Evolutionary conservation across 2,797 vertebrate genomes (phyloP).

Genomic region (Sarcoramphus papa): DNA sequence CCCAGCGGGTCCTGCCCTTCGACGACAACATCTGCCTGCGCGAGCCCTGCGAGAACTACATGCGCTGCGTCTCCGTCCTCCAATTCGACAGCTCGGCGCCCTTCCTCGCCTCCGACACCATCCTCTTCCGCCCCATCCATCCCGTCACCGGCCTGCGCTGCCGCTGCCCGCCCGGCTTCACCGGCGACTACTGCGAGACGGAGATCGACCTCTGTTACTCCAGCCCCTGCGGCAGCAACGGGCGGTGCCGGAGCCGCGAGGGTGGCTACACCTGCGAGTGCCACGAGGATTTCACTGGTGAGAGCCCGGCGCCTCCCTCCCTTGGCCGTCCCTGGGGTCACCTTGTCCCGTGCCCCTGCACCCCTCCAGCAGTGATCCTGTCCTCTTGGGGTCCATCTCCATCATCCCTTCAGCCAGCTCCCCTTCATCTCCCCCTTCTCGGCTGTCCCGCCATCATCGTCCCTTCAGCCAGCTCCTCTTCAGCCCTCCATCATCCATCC

Average conservation of each 20-base stretch:
- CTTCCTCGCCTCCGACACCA: constrained; percentile 89
- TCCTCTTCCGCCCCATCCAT: constrained; percentile 94
- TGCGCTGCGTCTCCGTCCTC: constrained; percentile 95
- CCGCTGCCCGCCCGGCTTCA: constrained; percentile 91
- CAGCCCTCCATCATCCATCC: too few relatives aligned
- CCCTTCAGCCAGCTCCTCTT: background rate
- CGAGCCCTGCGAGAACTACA: constrained; percentile 96
- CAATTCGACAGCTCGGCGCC: constrained; percentile 94
- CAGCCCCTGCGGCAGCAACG: constrained; percentile 86
- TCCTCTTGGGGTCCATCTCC: background rate
- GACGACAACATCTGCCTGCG: constrained; percentile 97
- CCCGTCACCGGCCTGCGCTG: constrained; percentile 91
- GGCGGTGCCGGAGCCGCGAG: constrained; percentile 85
- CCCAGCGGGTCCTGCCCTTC: constrained; percentile 91
- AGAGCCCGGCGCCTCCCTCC: constrained; percentile 5
- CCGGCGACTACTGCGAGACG: constrained; percentile 93
- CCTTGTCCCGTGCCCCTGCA: background rate
- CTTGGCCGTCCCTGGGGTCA: background rate
- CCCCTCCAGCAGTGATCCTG: too few relatives aligned
- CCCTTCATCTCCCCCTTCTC: too few relatives aligned
- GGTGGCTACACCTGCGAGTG: constrained; percentile 95
- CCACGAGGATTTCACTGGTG: constrained; percentile 88
- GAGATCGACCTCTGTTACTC: constrained; percentile 97
- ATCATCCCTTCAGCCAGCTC: background rate
- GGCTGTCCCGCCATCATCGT: background rate